Conservation (phyloP, 2,888 invertebrate genomes). For the Nemoura dubitans region DNA sequence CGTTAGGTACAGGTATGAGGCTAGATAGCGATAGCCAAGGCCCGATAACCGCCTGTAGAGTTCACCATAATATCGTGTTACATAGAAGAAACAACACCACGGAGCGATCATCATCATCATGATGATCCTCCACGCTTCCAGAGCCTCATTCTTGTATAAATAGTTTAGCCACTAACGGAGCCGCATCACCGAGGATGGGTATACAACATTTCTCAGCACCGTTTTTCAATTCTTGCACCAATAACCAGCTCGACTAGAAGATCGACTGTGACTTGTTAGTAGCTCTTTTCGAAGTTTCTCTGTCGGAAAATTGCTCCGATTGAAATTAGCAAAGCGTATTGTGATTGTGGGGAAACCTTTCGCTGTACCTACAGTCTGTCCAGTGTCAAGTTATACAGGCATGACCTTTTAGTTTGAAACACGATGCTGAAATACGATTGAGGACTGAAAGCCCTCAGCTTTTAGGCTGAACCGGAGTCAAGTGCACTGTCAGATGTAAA, state of each 20-base stretch:
- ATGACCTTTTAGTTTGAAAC: background rate
- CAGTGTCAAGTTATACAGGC: background rate
- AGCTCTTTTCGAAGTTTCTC: background rate
- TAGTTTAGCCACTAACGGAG: background rate
- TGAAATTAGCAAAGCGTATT: background rate
- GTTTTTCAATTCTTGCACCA: too few relatives aligned
- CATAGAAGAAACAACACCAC: conserved; percentile 21
- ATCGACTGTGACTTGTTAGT: background rate
- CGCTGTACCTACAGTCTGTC: background rate
- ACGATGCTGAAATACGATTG: background rate
- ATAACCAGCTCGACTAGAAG: background rate
- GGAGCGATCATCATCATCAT: background rate
- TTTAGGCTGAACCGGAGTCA: background rate
- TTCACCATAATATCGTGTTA: conserved; percentile 34
- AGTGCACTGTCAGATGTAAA: background rate
- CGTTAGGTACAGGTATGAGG: background rate
- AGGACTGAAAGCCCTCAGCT: background rate
- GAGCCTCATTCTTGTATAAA: background rate
- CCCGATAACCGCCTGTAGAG: conserved; percentile 16
- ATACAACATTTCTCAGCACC: too few relatives aligned
- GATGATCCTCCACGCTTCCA: background rate
- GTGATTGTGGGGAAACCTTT: background rate
- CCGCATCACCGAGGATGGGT: background rate
- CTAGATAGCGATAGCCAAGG: background rate
- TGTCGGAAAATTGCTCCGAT: background rate